Percentiles rank a stretch among this genome's conserved stretches.
These are phyloP conservation scores for Euschistus heros DNA, from an alignment of 1,140 invertebrate species.

Conservation along the genomic window DNA sequence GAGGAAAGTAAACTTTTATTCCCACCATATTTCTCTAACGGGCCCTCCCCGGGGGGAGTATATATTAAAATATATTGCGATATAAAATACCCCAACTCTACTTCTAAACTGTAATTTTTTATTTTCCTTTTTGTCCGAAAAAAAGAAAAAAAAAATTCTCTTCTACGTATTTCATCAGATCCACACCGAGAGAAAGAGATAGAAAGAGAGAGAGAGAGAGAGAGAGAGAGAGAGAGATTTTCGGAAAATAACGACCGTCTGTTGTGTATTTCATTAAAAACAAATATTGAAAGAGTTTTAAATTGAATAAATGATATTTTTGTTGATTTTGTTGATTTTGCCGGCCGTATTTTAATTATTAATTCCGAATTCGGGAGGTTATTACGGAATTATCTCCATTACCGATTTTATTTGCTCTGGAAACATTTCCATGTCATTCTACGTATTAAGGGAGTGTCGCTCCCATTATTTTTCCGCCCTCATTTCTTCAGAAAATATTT, in stretches of 20 bases:
- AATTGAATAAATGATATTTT: slow-evolving; percentile 13
- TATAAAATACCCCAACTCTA: slow-evolving; percentile 13
- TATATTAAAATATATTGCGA: slow-evolving; percentile 17
- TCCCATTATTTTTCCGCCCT: neutral
- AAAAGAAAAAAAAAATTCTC: neutral
- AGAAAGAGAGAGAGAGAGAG: neutral
- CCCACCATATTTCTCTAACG: slow-evolving; percentile 13
- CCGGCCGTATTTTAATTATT: slow-evolving; percentile 6
- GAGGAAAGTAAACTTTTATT: slow-evolving; percentile 11
- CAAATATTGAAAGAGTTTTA: slow-evolving; percentile 8
- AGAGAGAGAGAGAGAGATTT: neutral
- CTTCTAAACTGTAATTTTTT: slow-evolving; percentile 17
- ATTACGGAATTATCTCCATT: slow-evolving; percentile 14
- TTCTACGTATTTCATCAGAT: neutral
- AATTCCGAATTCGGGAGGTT: slow-evolving; percentile 1
- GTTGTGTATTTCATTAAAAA: slow-evolving; percentile 4
- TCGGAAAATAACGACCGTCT: neutral
- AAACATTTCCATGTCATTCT: slow-evolving; percentile 1
- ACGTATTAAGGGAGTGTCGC: neutral
- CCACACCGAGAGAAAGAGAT: neutral
- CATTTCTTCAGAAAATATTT: neutral
- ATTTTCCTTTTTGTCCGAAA: slow-evolving; percentile 6
- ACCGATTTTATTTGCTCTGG: slow-evolving; percentile 6
- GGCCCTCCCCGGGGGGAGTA: slow-evolving; percentile 7
- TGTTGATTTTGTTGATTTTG: slow-evolving; percentile 17